Percentiles rank a stretch among this genome's conserved stretches.
phyloP scores from a whole-genome alignment of 1,140 invertebrate genomes.

The Hylaeus volcanicus region DNA sequence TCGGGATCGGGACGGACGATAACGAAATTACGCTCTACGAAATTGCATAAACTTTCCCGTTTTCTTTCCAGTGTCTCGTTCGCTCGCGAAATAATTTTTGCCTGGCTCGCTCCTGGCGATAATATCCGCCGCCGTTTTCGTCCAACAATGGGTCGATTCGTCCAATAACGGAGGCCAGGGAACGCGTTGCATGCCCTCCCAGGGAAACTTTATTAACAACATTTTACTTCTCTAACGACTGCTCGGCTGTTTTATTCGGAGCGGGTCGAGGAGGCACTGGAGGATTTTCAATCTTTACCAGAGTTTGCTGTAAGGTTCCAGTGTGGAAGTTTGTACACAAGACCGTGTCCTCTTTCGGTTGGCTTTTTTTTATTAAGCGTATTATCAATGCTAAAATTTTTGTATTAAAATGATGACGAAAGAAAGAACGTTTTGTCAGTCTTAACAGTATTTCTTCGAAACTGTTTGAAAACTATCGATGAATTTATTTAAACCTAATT shows the following conservation, averaged over 20 bases:
- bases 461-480: too few relatives aligned
- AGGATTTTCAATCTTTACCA: conserved; percentile 36
- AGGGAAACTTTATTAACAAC: conserved; percentile 17
- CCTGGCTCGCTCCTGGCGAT: neutral
- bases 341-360: too few relatives aligned
- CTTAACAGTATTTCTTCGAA: too few relatives aligned
- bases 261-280: neutral
- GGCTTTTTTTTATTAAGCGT: too few relatives aligned
- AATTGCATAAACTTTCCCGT: conserved; percentile 2
- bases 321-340: too few relatives aligned
- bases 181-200: neutral
- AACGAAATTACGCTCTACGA: neutral
- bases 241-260: conserved; percentile 1
- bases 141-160: neutral
- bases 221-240: conserved; percentile 27
- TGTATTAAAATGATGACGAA: too few relatives aligned
- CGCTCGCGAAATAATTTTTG: neutral
- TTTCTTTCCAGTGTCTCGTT: neutral
- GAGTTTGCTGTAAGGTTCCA: neutral
- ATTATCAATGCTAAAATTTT: too few relatives aligned
- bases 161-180: neutral
- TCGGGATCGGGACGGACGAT: conserved; percentile 4
- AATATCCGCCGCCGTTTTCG: neutral
- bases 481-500: too few relatives aligned
- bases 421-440: too few relatives aligned